These are phyloP conservation scores for Platycercus adscitus DNA, from an alignment of 2,113 vertebrate genomes.

Conservation along the genomic window DNA sequence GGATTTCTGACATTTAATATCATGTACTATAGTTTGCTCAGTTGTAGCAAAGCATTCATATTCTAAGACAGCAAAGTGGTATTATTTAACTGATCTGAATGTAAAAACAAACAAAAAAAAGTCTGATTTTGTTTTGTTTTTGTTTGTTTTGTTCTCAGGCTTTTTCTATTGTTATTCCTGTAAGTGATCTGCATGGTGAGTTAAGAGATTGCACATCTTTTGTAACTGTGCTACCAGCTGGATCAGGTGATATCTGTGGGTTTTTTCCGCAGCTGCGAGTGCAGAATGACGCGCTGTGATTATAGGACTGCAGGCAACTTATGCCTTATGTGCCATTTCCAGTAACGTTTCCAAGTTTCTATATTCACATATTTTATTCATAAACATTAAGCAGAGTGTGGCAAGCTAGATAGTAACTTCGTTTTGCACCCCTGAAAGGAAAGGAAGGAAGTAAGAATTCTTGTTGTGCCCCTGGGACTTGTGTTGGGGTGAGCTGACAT, in stretches of 20 bases:
- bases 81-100: not conserved
- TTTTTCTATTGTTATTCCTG: not conserved
- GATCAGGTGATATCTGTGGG: not conserved
- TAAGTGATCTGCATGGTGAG: not conserved
- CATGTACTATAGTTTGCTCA: not conserved
- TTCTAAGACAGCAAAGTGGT: not conserved
- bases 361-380: not conserved
- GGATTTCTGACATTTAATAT: conserved; percentile 3
- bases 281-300: not conserved
- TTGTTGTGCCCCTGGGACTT: not conserved
- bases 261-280: not conserved
- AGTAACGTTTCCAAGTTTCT: not conserved
- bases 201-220: not conserved
- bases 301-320: not conserved
- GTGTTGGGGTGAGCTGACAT: not conserved
- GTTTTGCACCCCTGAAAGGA: not conserved
- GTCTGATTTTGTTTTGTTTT: not conserved
- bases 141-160: not conserved
- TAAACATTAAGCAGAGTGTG: not conserved
- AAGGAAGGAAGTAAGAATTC: not conserved
- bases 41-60: not conserved
- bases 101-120: not conserved
- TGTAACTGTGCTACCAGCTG: not conserved
- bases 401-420: not conserved
- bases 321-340: not conserved